phyloP scores from a whole-genome alignment of 2,797 vertebrate species.

The Falco berigora region DNA sequence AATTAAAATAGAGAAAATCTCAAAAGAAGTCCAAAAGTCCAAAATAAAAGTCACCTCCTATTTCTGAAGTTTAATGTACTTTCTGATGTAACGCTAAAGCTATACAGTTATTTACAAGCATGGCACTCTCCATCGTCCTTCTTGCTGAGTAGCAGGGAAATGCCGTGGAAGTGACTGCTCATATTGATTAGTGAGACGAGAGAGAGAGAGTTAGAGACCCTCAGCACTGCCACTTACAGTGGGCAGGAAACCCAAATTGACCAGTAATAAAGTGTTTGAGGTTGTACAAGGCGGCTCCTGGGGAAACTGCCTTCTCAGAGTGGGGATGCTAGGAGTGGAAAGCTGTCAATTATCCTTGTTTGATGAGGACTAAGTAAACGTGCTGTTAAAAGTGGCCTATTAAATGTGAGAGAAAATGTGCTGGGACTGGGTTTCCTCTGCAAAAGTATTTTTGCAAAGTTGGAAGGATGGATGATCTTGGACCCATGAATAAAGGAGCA shows the following conservation, averaged over 20 bases:
- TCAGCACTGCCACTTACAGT: constrained; percentile 78
- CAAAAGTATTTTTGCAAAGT: neutral
- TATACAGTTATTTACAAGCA: constrained; percentile 34
- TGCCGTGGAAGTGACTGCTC: constrained; percentile 72
- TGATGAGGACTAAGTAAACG: constrained; percentile 58
- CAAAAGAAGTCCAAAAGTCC: neutral
- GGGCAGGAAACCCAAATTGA: constrained; percentile 78
- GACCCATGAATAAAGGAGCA: neutral
- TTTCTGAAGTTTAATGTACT: constrained; percentile 33
- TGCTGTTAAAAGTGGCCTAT: constrained; percentile 7
- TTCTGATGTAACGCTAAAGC: neutral
- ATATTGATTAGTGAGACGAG: constrained; percentile 74
- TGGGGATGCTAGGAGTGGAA: constrained; percentile 66
- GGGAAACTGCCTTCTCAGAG: constrained; percentile 57
- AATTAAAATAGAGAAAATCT: neutral
- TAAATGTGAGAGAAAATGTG: neutral
- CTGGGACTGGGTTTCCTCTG: neutral
- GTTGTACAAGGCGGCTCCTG: constrained; percentile 71
- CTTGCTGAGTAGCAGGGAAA: constrained; percentile 74
- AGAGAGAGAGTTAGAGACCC: constrained; percentile 72
- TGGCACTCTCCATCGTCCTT: constrained; percentile 28
- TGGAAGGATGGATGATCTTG: neutral
- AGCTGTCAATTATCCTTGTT: constrained; percentile 72
- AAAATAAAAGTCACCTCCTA: neutral
- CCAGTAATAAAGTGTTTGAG: constrained; percentile 77